Evolutionary conservation across 2,888 invertebrate species (phyloP), one percentile per base, ranked within the genome.

Genomic region (Coecobrya sp.): DNA sequence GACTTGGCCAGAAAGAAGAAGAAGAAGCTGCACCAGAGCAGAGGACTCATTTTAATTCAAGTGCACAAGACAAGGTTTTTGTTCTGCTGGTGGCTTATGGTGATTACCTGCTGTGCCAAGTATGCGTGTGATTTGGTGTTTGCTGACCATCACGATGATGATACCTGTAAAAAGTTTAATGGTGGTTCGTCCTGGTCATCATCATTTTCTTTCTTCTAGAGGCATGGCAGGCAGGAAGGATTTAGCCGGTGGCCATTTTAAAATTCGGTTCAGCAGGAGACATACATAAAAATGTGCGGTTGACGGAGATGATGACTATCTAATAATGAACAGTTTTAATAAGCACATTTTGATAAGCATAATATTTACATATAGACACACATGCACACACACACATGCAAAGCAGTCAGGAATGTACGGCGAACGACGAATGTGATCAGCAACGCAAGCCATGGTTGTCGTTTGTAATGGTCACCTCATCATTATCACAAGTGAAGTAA

Each of bases 101-200:
- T 55, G 59, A 62, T 82, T 36, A 42, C 82, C 82, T 62, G 82
- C 82, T 82, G 82, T 42, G 82, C 62, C 36, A 82, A 62, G n/a
- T 79, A 79, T 79, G 79, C 79, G 42, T 30, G 27, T 22, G n/a
- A n/a, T n/a, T n/a, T n/a, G n/a, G 70, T 70, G 36, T n/a, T 30
- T 49, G 49, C 49, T 49, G 11, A 13, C 49, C 13, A 13, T 13
- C 13, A 13, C 1, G 10, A 49, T 13, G 13, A 49, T 49, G 49
- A 13, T 49, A 13, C 49, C 4, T 49, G 49, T 49, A 7, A 49
- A 49, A 7, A 11, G 55, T 55, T 62, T 62, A 25, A 0, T 19
- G 62, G 62, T 16, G 25, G n/a, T 62, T n/a, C n/a, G 62, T 49
- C 45, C 19, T 76, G 27, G 19, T 76, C 22, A 45, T 76, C 76